Conservation (phyloP, 1,140 invertebrate genomes). For the Drosophila athabasca region DNA sequence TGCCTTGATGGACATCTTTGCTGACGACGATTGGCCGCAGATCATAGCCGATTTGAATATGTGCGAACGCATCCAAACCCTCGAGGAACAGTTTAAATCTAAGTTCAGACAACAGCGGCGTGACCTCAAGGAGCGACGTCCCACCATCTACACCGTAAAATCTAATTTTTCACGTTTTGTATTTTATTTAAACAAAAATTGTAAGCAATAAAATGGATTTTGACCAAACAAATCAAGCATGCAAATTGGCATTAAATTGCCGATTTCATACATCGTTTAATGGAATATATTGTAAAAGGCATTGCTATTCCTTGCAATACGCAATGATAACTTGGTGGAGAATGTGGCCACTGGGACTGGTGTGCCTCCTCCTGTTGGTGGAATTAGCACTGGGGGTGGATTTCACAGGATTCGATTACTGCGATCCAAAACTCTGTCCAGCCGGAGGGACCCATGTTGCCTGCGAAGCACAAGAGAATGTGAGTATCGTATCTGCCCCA, state of each 20-base stretch:
- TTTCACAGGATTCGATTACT: conserved; percentile 1
- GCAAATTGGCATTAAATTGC: too few species aligned
- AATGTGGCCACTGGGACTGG: not conserved
- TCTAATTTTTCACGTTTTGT: conserved; percentile 89
- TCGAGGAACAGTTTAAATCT: conserved; percentile 87
- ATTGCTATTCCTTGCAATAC: not conserved
- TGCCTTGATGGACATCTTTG: conserved; percentile 90
- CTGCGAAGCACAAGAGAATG: not conserved
- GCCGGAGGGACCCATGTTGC: conserved; percentile 4
- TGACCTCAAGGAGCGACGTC: conserved; percentile 87
- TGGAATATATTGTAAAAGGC: not conserved
- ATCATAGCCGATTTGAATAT: conserved; percentile 87
- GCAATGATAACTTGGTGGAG: conserved; percentile 6
- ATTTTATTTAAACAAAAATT: conserved; percentile 85
- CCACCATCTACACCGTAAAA: conserved; percentile 88
- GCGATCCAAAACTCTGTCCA: conserved; percentile 4
- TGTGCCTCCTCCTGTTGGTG: not conserved
- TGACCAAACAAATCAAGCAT: too few species aligned
- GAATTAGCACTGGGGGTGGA: too few species aligned
- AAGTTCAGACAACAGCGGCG: conserved; percentile 88
- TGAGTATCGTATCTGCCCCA: too few species aligned
- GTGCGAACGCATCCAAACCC: conserved; percentile 85
- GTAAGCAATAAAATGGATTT: conserved; percentile 40
- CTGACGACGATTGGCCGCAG: conserved; percentile 89
- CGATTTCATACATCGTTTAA: not conserved